These are phyloP conservation scores for Todiramphus chloris DNA, from an alignment of 2,113 vertebrate species.

Conservation along the genomic window DNA sequence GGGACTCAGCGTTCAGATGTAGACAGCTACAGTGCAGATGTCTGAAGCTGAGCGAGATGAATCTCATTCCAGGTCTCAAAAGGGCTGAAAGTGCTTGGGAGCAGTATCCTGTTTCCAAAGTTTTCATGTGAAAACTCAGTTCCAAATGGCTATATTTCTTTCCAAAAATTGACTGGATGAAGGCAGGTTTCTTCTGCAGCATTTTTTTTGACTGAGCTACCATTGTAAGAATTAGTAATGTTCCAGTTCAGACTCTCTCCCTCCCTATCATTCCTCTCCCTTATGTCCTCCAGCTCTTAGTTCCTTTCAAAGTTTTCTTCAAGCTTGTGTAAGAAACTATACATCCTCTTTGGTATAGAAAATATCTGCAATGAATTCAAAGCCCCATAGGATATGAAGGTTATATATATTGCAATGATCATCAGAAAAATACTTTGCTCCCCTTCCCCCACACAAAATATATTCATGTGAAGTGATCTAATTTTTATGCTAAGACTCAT, in stretches of 20 bases:
- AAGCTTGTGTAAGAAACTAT: not conserved
- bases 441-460: not conserved
- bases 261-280: not conserved
- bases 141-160: slow-evolving; percentile 39
- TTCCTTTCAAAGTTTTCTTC: slow-evolving; percentile 33
- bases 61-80: slow-evolving; percentile 33
- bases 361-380: not conserved
- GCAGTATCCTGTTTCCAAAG: slow-evolving; percentile 41
- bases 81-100: slow-evolving; percentile 24
- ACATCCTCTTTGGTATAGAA: not conserved
- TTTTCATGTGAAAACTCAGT: slow-evolving; percentile 9
- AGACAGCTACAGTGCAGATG: not conserved
- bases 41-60: not conserved
- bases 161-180: slow-evolving; percentile 50
- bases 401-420: not conserved
- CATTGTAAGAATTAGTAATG: slow-evolving; percentile 20
- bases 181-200: slow-evolving; percentile 47
- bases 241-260: not conserved
- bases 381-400: not conserved
- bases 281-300: not conserved
- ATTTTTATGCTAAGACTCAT: not conserved
- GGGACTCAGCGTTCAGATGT: not conserved
- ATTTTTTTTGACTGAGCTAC: slow-evolving; percentile 53
- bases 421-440: not conserved
- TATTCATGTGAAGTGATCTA: not conserved